Conservation (phyloP, 2,797 vertebrate genomes). For the Hozukius guyotensis region DNA sequence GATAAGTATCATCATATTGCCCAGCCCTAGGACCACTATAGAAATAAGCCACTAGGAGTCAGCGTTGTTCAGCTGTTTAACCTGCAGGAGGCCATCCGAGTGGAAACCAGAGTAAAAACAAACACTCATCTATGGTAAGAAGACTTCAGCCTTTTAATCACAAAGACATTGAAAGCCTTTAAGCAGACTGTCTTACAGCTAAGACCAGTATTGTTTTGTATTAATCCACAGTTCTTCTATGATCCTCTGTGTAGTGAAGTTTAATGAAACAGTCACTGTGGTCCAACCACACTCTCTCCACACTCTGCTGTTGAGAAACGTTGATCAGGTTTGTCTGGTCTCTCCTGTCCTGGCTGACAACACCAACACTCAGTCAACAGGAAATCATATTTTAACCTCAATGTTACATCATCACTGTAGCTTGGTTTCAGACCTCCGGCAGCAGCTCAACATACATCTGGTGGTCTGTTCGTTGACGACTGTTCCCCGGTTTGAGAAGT, state of each 20-base stretch:
- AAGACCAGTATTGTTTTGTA: neutral
- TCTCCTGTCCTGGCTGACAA: constrained; percentile 12
- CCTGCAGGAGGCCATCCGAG: too few species aligned
- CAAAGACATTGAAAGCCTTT: neutral
- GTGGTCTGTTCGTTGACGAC: neutral
- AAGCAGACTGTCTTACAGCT: too few species aligned
- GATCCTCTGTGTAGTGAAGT: neutral
- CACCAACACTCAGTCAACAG: neutral
- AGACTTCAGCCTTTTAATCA: neutral
- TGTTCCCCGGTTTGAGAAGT: neutral
- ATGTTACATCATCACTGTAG: neutral
- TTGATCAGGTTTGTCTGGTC: constrained; percentile 53
- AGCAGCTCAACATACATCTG: neutral
- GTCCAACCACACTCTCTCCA: neutral
- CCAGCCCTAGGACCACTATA: too few species aligned
- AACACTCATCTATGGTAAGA: neutral
- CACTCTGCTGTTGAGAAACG: neutral
- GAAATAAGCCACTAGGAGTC: constrained; percentile 42
- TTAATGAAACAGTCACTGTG: neutral
- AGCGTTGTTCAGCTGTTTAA: constrained; percentile 5
- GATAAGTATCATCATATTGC: too few species aligned
- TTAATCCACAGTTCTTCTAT: neutral
- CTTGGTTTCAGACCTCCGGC: neutral
- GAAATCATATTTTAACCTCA: neutral
- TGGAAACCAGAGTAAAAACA: neutral